phyloP scores from a whole-genome alignment of 2,797 vertebrate genomes.

The Numenius phaeopus region DNA sequence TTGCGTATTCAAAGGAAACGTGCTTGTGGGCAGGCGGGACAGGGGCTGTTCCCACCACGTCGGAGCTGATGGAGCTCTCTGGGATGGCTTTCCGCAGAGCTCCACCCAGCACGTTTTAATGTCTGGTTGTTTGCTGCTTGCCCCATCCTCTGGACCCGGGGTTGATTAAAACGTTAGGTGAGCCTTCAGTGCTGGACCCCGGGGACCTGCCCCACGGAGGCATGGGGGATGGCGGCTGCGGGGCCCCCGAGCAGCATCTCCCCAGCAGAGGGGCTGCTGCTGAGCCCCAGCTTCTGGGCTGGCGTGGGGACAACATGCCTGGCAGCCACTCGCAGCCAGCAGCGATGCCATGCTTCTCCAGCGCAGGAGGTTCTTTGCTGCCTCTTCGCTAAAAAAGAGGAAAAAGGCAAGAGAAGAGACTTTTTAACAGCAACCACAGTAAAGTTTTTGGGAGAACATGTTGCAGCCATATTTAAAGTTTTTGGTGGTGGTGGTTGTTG shows the following conservation, averaged over 20 bases:
- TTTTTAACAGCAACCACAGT: background rate
- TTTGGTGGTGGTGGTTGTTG: conserved; percentile 52
- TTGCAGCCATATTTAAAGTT: conserved; percentile 53
- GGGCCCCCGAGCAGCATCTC: background rate
- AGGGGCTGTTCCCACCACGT: background rate
- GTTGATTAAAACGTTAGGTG: background rate
- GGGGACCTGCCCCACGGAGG: background rate
- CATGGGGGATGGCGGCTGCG: fast-evolving
- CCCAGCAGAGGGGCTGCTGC: background rate
- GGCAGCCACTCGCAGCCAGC: background rate
- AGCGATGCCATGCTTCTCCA: background rate
- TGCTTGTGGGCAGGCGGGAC: background rate
- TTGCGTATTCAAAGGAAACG: background rate
- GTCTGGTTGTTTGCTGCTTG: background rate
- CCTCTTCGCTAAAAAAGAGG: background rate
- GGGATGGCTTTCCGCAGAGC: background rate
- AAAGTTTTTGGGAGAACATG: conserved; percentile 41
- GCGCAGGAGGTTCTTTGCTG: background rate
- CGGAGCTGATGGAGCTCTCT: background rate
- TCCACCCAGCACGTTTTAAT: fast-evolving
- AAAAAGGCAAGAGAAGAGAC: background rate
- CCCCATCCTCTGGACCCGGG: background rate
- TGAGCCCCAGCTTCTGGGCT: background rate
- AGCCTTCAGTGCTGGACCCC: background rate
- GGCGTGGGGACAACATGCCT: background rate